Conservation (phyloP, 2,888 invertebrate genomes). For the Athetis lepigone region DNA sequence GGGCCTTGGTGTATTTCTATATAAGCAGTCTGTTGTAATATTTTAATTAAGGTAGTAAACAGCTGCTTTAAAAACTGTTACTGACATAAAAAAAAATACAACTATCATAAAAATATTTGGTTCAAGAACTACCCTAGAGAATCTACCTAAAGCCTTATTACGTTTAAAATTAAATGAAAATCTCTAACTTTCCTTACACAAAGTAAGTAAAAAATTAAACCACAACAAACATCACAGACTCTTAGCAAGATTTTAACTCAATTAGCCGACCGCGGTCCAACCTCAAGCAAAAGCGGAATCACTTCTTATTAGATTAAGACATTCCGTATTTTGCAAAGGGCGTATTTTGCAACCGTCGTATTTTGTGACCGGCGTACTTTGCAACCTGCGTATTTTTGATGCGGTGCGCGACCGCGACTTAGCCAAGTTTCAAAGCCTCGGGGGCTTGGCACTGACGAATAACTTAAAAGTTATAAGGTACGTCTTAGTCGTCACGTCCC, state of each 20-base stretch:
- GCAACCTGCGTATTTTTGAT: conserved; percentile 74
- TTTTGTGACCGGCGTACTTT: conserved; percentile 62
- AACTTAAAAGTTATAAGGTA: conserved; percentile 73
- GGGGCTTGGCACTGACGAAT: conserved; percentile 68
- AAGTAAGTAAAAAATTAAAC: conserved; percentile 33
- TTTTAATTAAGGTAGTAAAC: conserved; percentile 1
- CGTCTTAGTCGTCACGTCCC: conserved; percentile 65
- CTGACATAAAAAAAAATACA: background rate
- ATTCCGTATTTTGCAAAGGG: conserved; percentile 59
- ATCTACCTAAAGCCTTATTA: background rate
- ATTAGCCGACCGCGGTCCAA: conserved; percentile 59
- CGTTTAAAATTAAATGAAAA: conserved; percentile 5
- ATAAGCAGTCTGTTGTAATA: background rate
- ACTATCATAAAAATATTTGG: background rate
- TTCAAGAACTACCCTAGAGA: background rate
- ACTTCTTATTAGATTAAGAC: conserved; percentile 65
- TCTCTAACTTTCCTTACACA: conserved; percentile 3
- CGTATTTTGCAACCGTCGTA: conserved; percentile 44
- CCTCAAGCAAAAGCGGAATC: conserved; percentile 65
- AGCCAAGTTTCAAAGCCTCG: conserved; percentile 69
- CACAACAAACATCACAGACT: conserved; percentile 53
- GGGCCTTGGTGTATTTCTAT: background rate
- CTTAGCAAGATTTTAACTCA: conserved; percentile 59
- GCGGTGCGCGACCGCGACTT: conserved; percentile 74
- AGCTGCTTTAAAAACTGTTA: too few species aligned